phyloP scores from a whole-genome alignment of 2,888 invertebrate genomes.

The Theretra japonica region DNA sequence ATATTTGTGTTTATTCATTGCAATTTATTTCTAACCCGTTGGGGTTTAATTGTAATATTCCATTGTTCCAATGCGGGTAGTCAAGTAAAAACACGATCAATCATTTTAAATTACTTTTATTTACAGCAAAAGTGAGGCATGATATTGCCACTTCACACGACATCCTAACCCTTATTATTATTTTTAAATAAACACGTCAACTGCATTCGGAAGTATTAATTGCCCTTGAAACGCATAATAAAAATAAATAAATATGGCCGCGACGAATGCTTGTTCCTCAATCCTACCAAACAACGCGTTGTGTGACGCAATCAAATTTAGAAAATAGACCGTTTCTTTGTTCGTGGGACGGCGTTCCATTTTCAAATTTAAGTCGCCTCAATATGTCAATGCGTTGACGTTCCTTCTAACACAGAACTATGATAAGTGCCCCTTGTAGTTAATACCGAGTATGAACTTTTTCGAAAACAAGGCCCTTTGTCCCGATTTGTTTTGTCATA shows the following conservation, averaged over 20 bases:
- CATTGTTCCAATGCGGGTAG: not conserved
- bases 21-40: not conserved
- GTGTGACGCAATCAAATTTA: conserved; percentile 70
- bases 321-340: conserved; percentile 75
- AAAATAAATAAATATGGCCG: conserved; percentile 38
- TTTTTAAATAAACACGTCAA: not conserved
- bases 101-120: not conserved
- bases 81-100: conserved; percentile 5
- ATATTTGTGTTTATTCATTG: too few species aligned
- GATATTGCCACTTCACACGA: not conserved
- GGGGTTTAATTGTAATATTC: not conserved
- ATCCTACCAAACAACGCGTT: conserved; percentile 66
- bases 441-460: conserved; percentile 33
- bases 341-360: conserved; percentile 51
- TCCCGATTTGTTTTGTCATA: conserved; percentile 48
- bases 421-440: conserved; percentile 14
- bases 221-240: conserved; percentile 29
- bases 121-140: not conserved
- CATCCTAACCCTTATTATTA: not conserved
- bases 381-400: conserved; percentile 26
- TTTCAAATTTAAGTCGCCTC: conserved; percentile 17
- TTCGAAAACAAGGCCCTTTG: conserved; percentile 51
- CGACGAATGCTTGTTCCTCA: conserved; percentile 55
- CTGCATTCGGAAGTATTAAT: not conserved
- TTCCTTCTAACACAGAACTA: conserved; percentile 13